A percentile compares a stretch with the other conserved stretches of the same genome.
Conservation (phyloP, 2,797 vertebrate species). For the Glossophaga mutica region DNA sequence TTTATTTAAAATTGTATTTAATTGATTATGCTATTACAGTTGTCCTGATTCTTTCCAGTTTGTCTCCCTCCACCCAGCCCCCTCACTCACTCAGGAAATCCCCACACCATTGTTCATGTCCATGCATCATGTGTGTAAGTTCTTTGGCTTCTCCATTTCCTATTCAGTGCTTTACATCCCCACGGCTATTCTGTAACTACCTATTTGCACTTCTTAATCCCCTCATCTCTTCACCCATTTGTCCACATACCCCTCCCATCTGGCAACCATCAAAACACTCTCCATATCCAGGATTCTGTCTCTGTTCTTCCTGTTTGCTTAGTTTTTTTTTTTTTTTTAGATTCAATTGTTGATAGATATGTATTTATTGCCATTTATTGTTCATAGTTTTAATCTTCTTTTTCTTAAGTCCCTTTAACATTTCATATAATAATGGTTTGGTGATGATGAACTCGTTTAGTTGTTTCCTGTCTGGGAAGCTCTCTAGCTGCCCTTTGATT, state of each 20-base stretch:
- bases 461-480: too few relatives aligned
- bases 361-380: background rate
- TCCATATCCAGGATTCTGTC: too few relatives aligned
- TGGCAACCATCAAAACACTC: background rate
- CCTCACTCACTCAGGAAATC: background rate
- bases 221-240: background rate
- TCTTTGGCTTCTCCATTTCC: background rate
- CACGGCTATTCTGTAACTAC: background rate
- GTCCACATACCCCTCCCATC: background rate
- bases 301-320: background rate
- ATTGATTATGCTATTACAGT: background rate
- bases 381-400: background rate
- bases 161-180: background rate
- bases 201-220: background rate
- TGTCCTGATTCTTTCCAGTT: background rate
- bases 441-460: background rate
- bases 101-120: background rate
- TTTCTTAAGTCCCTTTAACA: background rate
- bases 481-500: too few relatives aligned
- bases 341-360: background rate
- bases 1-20: background rate
- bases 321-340: background rate
- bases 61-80: background rate
- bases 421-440: background rate
- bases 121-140: rapidly evolving